Evolutionary conservation across 2,113 vertebrate genomes (phyloP).

Genomic region (Tringa solitaria): DNA sequence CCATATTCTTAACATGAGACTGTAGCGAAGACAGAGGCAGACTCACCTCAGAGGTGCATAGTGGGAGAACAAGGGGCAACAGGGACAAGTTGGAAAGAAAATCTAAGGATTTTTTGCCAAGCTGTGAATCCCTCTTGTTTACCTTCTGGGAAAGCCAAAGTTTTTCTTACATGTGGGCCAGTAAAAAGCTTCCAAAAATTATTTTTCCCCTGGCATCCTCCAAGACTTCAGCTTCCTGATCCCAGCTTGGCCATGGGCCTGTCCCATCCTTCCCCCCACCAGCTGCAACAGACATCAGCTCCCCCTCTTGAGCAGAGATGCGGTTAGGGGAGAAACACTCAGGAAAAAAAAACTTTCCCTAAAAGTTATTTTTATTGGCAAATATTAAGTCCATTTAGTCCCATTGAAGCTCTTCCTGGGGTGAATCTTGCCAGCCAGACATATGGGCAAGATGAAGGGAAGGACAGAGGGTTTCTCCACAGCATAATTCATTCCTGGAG

Average conservation of each 20-base stretch:
- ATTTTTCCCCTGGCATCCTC: neutral
- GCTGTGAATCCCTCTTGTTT: neutral
- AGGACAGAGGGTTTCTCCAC: neutral
- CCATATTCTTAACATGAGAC: neutral
- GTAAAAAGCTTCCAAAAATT: neutral
- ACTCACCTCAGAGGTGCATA: neutral
- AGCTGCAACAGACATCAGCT: neutral
- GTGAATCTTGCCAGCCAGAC: neutral
- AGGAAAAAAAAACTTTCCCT: neutral
- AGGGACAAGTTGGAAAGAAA: neutral
- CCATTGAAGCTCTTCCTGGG: neutral
- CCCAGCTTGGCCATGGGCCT: rapidly evolving
- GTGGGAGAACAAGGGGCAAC: neutral
- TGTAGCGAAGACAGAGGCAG: neutral
- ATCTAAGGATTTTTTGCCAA: neutral
- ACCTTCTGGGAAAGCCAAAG: neutral
- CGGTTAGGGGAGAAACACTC: neutral
- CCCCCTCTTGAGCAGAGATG: neutral
- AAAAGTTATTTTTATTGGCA: neutral
- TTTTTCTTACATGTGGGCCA: neutral
- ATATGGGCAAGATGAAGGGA: neutral
- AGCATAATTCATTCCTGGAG: neutral
- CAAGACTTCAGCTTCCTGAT: neutral
- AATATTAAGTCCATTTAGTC: neutral
- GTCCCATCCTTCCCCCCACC: neutral